Conservation (phyloP, 2,888 invertebrate species). For the Fabriciana adippe region DNA sequence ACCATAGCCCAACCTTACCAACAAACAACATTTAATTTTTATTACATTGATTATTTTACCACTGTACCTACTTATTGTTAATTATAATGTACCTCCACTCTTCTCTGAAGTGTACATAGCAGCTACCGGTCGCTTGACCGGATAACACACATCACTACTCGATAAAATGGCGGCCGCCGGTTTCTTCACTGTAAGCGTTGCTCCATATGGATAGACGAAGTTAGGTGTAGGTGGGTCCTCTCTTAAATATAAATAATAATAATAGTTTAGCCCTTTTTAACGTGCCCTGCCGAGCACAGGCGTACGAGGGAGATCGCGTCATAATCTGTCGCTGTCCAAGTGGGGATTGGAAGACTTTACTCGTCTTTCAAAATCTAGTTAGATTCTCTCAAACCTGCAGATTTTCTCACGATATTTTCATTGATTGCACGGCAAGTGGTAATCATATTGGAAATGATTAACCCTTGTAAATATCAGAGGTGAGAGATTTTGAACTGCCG, state of each 20-base stretch:
- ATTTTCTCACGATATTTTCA: no score
- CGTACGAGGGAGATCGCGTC: no score
- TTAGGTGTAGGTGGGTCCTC: slow-evolving; percentile 83
- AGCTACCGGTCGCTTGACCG: slow-evolving; percentile 94
- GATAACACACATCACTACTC: slow-evolving; percentile 96
- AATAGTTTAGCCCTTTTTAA: background rate
- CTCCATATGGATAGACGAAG: slow-evolving; percentile 97
- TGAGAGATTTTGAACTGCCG: no score
- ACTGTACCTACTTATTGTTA: no score
- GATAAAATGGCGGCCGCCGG: slow-evolving; percentile 95
- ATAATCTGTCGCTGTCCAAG: no score
- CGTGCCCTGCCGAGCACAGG: no score
- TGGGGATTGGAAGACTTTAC: no score
- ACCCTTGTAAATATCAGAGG: background rate
- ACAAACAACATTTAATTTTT: background rate
- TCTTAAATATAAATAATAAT: slow-evolving; percentile 45
- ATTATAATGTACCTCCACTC: slow-evolving; percentile 59
- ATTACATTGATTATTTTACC: background rate
- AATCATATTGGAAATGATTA: background rate
- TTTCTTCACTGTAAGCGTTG: slow-evolving; percentile 95
- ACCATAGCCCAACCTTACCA: no score
- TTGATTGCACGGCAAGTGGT: background rate
- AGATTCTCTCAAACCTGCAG: no score
- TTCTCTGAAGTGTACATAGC: slow-evolving; percentile 87
- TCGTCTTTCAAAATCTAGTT: no score